Conservation (phyloP, 2,113 vertebrate species). For the Spheniscus mendiculus region DNA sequence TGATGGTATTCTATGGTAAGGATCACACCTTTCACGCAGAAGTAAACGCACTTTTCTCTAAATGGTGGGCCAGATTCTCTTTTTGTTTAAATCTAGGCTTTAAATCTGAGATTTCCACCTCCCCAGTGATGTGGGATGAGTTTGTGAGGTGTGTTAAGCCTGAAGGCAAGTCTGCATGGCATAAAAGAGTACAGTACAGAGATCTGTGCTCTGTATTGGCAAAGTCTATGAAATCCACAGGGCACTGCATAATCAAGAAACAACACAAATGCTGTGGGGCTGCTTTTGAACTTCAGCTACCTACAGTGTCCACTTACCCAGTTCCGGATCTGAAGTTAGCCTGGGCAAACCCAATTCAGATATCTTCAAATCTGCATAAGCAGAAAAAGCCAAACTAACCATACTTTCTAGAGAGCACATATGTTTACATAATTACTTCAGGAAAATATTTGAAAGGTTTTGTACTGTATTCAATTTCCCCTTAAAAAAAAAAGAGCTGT, state of each 20-base stretch:
- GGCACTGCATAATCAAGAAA: neutral
- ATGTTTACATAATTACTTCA: no score
- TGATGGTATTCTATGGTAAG: neutral
- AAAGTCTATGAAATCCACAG: neutral
- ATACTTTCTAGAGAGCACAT: neutral
- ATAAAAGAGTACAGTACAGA: neutral
- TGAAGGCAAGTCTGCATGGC: neutral
- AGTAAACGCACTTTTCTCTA: neutral
- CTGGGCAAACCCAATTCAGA: neutral
- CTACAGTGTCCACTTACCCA: neutral
- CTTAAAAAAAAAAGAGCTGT: neutral
- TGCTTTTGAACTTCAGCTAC: neutral
- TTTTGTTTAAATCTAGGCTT: neutral
- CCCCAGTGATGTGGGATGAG: neutral
- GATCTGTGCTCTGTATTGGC: neutral
- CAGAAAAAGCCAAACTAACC: neutral
- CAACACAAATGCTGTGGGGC: neutral
- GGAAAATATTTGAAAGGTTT: neutral
- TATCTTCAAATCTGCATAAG: neutral
- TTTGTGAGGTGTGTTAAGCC: neutral
- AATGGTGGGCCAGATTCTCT: neutral
- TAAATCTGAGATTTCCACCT: neutral
- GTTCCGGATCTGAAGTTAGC: neutral
- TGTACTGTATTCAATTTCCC: neutral
- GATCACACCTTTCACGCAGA: neutral